Evolutionary conservation across 2,797 vertebrate species (phyloP).

Genomic region (Gambelia wislizenii): DNA sequence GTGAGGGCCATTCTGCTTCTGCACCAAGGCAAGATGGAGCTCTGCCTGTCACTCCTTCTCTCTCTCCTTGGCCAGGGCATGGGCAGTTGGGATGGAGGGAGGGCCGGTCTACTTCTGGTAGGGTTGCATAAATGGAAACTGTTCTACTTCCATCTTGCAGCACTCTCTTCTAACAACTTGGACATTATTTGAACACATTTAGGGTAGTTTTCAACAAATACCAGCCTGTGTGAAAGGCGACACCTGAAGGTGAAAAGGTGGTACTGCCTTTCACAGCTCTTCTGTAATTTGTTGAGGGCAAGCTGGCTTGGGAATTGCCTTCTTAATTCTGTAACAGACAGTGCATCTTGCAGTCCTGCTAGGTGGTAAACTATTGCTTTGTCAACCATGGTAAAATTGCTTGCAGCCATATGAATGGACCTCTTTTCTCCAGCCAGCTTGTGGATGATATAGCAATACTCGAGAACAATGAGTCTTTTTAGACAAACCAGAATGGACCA

Average conservation of each 20-base stretch:
- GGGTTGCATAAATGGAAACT: background rate
- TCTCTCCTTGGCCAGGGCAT: too few relatives aligned
- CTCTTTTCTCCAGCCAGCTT: background rate
- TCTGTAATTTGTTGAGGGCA: background rate
- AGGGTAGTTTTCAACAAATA: background rate
- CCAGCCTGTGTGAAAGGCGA: background rate
- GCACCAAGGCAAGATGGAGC: too few relatives aligned
- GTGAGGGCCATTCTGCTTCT: too few relatives aligned
- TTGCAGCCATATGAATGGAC: background rate
- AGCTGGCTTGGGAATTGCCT: background rate
- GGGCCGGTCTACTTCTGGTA: too few relatives aligned
- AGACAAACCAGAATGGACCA: background rate
- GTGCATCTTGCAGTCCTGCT: background rate
- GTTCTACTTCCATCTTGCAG: background rate
- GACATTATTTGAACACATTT: background rate
- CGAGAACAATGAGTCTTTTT: constrained; percentile 11
- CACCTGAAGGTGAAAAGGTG: background rate
- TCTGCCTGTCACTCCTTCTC: too few relatives aligned
- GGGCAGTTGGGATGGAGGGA: too few relatives aligned
- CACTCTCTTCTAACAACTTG: background rate
- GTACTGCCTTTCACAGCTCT: background rate
- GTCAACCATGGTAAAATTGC: background rate
- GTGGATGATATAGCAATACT: background rate
- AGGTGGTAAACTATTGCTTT: background rate
- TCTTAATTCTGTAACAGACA: background rate